Percentiles rank a stretch among this genome's conserved stretches.
These are phyloP conservation scores for Pachycephus smyrnensis DNA, from an alignment of 2,888 invertebrate species.

Conservation along the genomic window DNA sequence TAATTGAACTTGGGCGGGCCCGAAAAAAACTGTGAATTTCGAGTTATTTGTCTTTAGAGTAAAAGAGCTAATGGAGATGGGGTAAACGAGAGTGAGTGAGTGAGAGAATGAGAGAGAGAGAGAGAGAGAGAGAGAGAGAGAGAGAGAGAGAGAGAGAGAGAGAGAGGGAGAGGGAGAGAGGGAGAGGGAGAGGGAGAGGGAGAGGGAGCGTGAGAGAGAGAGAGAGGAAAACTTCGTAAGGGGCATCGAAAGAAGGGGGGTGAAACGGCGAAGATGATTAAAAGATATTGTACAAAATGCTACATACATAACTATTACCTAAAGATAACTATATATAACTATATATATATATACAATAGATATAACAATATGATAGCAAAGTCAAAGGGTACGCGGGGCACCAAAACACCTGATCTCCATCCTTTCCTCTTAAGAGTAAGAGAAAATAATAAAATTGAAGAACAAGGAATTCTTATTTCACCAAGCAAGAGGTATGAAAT, in stretches of 20 bases:
- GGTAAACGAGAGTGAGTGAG: not conserved
- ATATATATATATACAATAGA: not conserved
- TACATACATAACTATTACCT: constrained; percentile 28
- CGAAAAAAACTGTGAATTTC: not conserved
- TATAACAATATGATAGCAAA: not conserved
- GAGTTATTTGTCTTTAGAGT: constrained; percentile 12
- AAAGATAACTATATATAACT: constrained; percentile 20
- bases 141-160: constrained; percentile 32
- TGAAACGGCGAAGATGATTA: not conserved
- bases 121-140: constrained; percentile 7
- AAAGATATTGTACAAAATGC: constrained; percentile 32
- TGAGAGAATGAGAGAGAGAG: not conserved
- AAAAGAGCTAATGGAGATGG: constrained; percentile 11
- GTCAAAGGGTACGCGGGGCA: not conserved
- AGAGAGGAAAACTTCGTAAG: not conserved
- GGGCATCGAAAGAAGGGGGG: not conserved
- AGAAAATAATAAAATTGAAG: not conserved
- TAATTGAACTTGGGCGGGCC: not conserved
- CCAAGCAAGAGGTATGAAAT: not conserved
- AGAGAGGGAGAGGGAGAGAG: constrained; percentile 2
- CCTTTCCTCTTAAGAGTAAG: not conserved
- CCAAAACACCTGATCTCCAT: not conserved
- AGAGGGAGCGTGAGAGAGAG: constrained; percentile 28
- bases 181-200: constrained; percentile 17
- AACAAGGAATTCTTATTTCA: not conserved